Conservation (phyloP, 2,113 vertebrate genomes). For the Lathamus discolor region DNA sequence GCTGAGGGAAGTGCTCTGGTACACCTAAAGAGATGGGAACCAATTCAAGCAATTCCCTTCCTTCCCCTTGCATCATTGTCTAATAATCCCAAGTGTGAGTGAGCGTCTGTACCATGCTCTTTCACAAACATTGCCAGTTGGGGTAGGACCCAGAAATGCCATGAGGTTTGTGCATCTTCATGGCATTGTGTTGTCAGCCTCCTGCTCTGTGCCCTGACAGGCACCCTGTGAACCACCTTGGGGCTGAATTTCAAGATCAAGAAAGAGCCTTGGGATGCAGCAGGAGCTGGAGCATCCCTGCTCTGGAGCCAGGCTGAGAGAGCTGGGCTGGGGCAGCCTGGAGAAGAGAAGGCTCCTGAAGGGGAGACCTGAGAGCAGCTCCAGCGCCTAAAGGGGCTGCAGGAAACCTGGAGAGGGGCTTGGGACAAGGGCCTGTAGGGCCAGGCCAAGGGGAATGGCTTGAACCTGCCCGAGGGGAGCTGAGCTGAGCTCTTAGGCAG, state of each 20-base stretch:
- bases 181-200: rapidly evolving
- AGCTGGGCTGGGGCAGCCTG: background rate
- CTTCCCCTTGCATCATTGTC: background rate
- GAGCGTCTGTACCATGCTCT: rapidly evolving
- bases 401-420: too few relatives aligned
- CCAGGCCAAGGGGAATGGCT: too few relatives aligned
- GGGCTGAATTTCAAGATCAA: background rate
- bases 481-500: too few relatives aligned
- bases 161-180: rapidly evolving
- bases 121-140: rapidly evolving
- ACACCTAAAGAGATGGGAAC: background rate
- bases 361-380: background rate
- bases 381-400: too few relatives aligned
- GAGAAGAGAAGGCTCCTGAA: background rate
- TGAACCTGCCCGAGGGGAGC: too few relatives aligned
- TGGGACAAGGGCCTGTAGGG: too few relatives aligned
- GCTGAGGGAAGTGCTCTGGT: background rate
- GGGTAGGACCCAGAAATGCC: background rate
- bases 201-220: background rate
- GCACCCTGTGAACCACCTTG: rapidly evolving
- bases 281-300: too few relatives aligned
- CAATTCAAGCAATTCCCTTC: background rate
- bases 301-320: background rate
- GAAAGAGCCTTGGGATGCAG: background rate
- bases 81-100: rapidly evolving